Evolutionary conservation across 1,140 invertebrate genomes (phyloP).

Genomic region (Homalodisca vitripennis): DNA sequence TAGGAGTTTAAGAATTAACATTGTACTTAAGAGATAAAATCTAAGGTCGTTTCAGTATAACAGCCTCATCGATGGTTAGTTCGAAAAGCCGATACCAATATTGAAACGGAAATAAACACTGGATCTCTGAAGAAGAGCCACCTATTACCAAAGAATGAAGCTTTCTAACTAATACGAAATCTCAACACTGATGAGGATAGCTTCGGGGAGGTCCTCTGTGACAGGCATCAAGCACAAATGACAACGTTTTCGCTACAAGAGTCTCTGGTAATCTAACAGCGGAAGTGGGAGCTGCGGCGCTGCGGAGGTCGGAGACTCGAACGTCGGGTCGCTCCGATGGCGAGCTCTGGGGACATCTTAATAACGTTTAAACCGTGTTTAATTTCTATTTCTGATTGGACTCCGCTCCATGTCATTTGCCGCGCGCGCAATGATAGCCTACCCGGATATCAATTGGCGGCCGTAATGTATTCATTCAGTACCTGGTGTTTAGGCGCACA

Average conservation of each 20-base stretch:
- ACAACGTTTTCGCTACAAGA: conserved; percentile 9
- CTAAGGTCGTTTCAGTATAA: no score
- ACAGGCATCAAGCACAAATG: not conserved
- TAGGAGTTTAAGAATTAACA: no score
- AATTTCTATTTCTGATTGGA: conserved; percentile 18
- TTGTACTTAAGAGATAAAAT: no score
- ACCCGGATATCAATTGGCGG: conserved; percentile 9
- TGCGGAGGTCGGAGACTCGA: no score
- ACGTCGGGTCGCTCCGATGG: no score
- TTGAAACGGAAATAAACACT: no score
- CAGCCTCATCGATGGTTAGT: no score
- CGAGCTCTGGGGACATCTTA: conserved; percentile 12
- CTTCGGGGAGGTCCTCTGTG: conserved; percentile 8
- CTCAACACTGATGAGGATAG: not conserved
- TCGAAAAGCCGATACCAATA: no score
- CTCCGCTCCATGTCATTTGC: conserved; percentile 1
- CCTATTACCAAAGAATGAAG: no score
- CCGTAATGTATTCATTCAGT: conserved; percentile 15
- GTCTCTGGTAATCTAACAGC: not conserved
- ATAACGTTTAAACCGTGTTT: conserved; percentile 14
- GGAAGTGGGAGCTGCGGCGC: not conserved
- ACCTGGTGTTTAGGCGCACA: conserved; percentile 9
- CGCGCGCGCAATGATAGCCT: conserved; percentile 9
- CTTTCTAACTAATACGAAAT: no score
- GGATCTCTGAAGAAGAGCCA: no score